Evolutionary conservation across 30 jellyfish, hydroid and myxozoan species (phyloP), one percentile per base, ranked within the genome.

Genomic region (Sanderia malayensis): DNA sequence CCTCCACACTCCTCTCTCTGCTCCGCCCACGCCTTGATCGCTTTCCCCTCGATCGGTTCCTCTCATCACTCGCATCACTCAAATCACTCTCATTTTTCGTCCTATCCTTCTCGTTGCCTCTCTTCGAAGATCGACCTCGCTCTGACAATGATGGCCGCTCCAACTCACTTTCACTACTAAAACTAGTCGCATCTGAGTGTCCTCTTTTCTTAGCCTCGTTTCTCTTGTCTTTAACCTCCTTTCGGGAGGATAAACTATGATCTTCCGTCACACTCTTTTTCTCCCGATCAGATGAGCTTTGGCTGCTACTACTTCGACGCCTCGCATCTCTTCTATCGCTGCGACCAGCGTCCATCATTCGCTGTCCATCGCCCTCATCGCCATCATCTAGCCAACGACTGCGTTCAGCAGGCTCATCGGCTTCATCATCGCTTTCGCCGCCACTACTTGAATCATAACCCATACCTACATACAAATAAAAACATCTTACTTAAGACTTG

Each of bases 391-490:
- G 44, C 87, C 87, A 76, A 19, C 65, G 63, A 59, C 87, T 76
- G 15, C 31, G 80, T 26, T 61, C 60, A 10, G 58, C 62, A 31
- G 78, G 47, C 21, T 76, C 87, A 13, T 76, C 87, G 10, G 87
- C 67, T 62, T 76, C 87, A 37, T 76, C 79, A 62, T 86, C 96
- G 11, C 86, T 78, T 31, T 86, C 96, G 34, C 74, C 70, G 31
- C 86, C 96, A 77, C 96, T 86, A 57, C 87, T 79, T 2, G 96
- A 69, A 31, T 67, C 86, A 22, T 76, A 86, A 7, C 74, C 96
- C 70, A 76, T 46, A 7, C 93, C 96, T 86, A 63, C 13, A 75
- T 30, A 31, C 19, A 30, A 34, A 26, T 17, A 46, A 22, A 33
- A n/a, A n/a, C n/a, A n/a, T n/a, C n/a, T n/a, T n/a, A n/a, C n/a